Base-by-base conservation (phyloP, 2,888 invertebrate genomes). In the Eristalinus aeneus region DNA sequence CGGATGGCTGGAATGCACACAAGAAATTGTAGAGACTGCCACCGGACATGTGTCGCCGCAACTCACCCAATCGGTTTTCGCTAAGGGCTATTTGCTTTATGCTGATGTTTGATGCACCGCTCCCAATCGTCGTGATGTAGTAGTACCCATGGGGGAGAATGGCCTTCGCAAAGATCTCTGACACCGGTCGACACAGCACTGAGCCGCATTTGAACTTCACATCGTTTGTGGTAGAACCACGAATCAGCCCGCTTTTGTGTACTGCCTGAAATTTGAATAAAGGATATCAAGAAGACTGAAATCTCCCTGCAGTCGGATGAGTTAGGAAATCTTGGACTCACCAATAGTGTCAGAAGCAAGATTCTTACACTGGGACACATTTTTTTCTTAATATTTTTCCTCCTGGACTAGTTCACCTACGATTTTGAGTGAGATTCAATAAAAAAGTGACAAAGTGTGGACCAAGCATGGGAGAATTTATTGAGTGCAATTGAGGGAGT, bases 41-140 rank as follows among this genome's bases (percentile, higher is more conserved):
- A 5, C 27, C 5, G 2, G 27, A 27, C 27, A 27, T 27, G 27
- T 5, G 5, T n/a, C 23, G 23, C 0, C 11, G 3, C 8, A 23
- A 80, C 94, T 93, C 93, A 97, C 98, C 97, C 90, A 98, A 94
- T 91, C 96, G 95, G 92, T 98, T 98, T 78, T 95, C 95, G 90
- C 96, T 97, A 89, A 95, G 94, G 67, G 95, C 94, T 84, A 96
- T 93, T 92, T 97, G 97, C 58, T 96, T 96, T 88, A 98, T 95
- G 90, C 97, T 96, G 83, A 98, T 94, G 89, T 97, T 96, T 93
- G 97, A 97, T 54, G 98, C 97, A 12, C 97, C 97, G 82, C 94
- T 94, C 0, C 97, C 97, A 72, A 98, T 95, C 54, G 96, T 96
- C 5, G 97, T 95, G 67, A 98, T 95, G 89, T 95, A 94, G 80